phyloP scores from a whole-genome alignment of 2,113 vertebrate species.

The Meriones unguiculatus region DNA sequence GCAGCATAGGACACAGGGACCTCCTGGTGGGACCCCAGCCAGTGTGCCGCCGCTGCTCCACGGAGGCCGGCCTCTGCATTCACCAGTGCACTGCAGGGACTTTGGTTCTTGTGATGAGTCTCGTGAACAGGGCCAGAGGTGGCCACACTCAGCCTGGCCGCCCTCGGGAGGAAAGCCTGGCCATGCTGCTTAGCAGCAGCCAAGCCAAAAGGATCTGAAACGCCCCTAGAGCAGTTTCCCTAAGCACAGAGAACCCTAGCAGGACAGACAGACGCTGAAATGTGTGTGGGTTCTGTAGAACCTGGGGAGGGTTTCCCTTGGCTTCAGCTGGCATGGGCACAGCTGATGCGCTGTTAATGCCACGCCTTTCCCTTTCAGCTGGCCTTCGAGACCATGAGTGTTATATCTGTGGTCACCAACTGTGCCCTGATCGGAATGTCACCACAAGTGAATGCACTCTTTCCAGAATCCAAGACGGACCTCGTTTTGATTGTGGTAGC shows the following conservation, averaged over 20 bases:
- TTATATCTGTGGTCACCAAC: conserved; percentile 97
- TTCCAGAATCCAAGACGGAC: conserved; percentile 91
- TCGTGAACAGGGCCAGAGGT: no score
- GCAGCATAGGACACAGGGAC: not conserved
- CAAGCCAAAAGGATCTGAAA: not conserved
- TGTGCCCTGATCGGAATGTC: conserved; percentile 97
- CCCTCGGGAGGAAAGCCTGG: not conserved
- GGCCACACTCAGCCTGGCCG: not conserved
- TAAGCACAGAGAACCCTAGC: not conserved
- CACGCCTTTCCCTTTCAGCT: conserved; percentile 87
- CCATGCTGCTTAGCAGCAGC: not conserved
- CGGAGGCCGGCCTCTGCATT: not conserved
- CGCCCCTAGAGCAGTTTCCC: not conserved
- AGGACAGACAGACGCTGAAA: not conserved
- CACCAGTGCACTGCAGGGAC: not conserved
- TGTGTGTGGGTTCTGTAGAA: not conserved
- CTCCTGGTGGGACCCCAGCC: not conserved
- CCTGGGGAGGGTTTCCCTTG: not conserved
- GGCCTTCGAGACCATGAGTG: conserved; percentile 98
- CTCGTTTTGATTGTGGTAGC: conserved; percentile 93
- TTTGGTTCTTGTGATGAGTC: not conserved
- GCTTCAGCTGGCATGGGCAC: not conserved
- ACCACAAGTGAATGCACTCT: conserved; percentile 93
- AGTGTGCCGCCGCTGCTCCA: not conserved
- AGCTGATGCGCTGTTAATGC: not conserved